Evolutionary conservation across 2,797 vertebrate species (phyloP), one percentile per base, ranked within the genome.

Genomic region (Sebastiscus tertius): DNA sequence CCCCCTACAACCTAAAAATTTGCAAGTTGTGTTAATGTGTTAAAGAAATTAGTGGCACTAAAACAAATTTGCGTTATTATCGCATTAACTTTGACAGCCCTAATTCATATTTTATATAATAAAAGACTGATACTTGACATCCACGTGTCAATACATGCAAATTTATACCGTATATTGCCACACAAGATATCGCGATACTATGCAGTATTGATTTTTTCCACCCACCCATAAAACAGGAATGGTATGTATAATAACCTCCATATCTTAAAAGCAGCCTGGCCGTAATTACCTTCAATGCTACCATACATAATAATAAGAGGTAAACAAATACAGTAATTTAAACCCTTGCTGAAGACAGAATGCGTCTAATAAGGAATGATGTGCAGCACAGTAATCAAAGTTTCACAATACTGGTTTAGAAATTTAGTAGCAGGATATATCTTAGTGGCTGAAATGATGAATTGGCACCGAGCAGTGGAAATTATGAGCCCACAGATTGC

Each of bases 401-500:
- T 88, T 88, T 88, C 75, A 83, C 62, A 60, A 54, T 74, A 60
- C 68, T 84, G 75, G 59, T 89, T 87, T 64, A 62, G 33, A 78
- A 66, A 86, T 88, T 64, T 80, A 86, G 60, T 62, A 67, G 29
- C 8, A 9, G 33, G 14, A 58, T 75, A 61, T 80, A 69, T 75
- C 70, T 80, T 67, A 22, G 81, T 55, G 68, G 67, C 80, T 82
- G 49, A 82, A 85, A 80, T 92, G 87, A 92, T 92, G 82, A 94
- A 92, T 93, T 90, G 84, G 89, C 89, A 88, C 72, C 27, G 72
- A 93, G 86, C 80, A 77, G 72, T 82, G 88, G 89, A 93, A 90
- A 92, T 94, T 88, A 94, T 80, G 86, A 89, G 86, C 81, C 88
- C 82, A 82, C 88, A 92, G 90, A 94, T 90, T 92, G 90, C 90